Evolutionary conservation across 2,888 invertebrate genomes (phyloP).

Genomic region (Sussaba pulchella): DNA sequence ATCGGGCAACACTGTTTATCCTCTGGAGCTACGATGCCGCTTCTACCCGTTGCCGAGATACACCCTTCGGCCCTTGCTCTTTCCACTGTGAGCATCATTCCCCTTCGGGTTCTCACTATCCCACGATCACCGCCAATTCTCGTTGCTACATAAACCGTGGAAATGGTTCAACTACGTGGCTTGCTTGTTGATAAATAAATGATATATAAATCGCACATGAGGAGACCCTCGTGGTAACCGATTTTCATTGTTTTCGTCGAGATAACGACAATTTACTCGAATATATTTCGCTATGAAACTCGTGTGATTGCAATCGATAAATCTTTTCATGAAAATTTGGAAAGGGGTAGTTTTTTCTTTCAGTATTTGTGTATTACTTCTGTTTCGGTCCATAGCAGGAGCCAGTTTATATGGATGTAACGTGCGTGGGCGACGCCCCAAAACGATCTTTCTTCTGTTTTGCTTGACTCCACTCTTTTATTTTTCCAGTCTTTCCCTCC

Average conservation of each 20-base stretch:
- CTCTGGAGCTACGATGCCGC: constrained; percentile 59
- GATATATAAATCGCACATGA: background rate
- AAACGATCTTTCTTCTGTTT: constrained; percentile 24
- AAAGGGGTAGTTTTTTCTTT: background rate
- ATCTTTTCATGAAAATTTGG: background rate
- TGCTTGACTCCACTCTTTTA: no score
- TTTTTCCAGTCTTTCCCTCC: background rate
- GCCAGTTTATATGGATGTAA: background rate
- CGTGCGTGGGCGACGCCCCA: constrained; percentile 5
- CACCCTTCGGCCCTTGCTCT: background rate
- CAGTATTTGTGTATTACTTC: constrained; percentile 7
- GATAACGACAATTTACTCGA: background rate
- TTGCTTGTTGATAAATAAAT: no score
- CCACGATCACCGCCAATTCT: constrained; percentile 14
- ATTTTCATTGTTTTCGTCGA: background rate
- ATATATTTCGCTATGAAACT: background rate
- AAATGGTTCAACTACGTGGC: background rate
- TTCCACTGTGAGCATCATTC: background rate
- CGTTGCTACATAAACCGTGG: background rate
- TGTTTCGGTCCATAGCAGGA: background rate
- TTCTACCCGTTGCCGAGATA: background rate
- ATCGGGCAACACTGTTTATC: constrained; percentile 74
- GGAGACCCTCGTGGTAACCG: background rate
- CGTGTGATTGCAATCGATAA: constrained; percentile 2
- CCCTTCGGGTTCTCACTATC: background rate